These are phyloP conservation scores for Dolichotis patagonum DNA, from an alignment of 2,113 vertebrate genomes.

Conservation along the genomic window DNA sequence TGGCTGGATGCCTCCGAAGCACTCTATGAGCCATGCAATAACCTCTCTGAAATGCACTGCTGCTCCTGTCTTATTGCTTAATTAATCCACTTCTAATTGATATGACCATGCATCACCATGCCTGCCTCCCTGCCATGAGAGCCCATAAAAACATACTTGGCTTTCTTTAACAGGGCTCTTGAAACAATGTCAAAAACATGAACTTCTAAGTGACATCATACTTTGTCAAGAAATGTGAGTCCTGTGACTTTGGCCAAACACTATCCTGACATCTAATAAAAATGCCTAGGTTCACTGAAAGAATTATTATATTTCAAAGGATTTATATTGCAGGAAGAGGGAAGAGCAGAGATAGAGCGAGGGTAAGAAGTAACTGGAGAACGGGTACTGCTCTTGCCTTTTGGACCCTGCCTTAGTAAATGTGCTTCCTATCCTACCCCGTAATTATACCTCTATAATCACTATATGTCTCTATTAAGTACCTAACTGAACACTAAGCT, in stretches of 20 bases:
- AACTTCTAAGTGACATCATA: constrained; percentile 73
- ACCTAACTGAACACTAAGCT: neutral
- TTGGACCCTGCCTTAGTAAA: too few relatives aligned
- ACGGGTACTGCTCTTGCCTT: neutral
- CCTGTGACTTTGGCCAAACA: constrained; percentile 69
- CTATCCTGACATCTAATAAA: constrained; percentile 75
- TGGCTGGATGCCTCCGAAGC: constrained; percentile 67
- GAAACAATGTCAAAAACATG: constrained; percentile 67
- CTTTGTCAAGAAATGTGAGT: constrained; percentile 75
- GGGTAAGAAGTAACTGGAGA: neutral
- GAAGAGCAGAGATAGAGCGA: neutral
- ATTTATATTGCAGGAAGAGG: constrained; percentile 33
- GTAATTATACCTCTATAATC: neutral
- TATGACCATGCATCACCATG: constrained; percentile 58
- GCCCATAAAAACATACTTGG: constrained; percentile 68
- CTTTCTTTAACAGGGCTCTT: constrained; percentile 61
- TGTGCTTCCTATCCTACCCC: neutral
- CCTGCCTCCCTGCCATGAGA: constrained; percentile 53
- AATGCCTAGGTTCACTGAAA: constrained; percentile 56
- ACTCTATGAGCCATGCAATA: constrained; percentile 53
- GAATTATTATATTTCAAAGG: constrained; percentile 77
- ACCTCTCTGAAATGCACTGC: constrained; percentile 71
- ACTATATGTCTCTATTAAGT: neutral
- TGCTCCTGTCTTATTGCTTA: constrained; percentile 79
- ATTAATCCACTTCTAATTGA: constrained; percentile 83